Evolutionary conservation across 2,888 invertebrate genomes (phyloP), one percentile per base, ranked within the genome.

Genomic region (Apodemia duryi): DNA sequence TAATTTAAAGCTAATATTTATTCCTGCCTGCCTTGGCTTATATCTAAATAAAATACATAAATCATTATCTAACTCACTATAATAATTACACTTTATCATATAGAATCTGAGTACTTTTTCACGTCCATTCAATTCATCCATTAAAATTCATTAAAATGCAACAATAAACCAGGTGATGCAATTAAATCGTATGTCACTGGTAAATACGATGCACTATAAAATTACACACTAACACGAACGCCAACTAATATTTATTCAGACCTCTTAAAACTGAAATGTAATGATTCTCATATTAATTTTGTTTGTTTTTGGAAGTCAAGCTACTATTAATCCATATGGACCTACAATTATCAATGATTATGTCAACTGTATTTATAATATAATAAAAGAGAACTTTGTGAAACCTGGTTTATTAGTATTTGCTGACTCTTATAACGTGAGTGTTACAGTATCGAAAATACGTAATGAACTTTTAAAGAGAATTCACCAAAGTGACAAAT

Each of bases 331-430:
- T 71, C 82, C 82, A 0, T 64, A 73, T 29, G 85, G 84, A 1
- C 84, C 86, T 10, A 84, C 82, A 6, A 77, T 86, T 3, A 73
- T 81, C 0, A 76, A 66, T 38, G 85, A 88, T 63, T 83, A 79
- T 29, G 74, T 77, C 0, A 81, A 73, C 43, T 89, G 88, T 66
- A 68, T 88, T 3, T 74, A 63, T 61, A 69, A 76, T 64, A 70
- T 88, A 11, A 79, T 86, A 2, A 72, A 80, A 66, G 69, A 65
- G 10, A 81, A 83, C 66, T 88, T 86, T 63, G 70, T 73, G 2
- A 65, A 75, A n/a, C 69, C 83, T 4, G 86, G 88, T 6, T 72
- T 83, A 7, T 21, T 88, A 3, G 76, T 85, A 64, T 83, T 88
- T 66, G 80, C 80, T 0, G 76, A 80, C 46, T 77, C 80, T 1